Conservation (phyloP, 53 echinoderm and acorn worm genomes). For the Mesocentrotus franciscanus region DNA sequence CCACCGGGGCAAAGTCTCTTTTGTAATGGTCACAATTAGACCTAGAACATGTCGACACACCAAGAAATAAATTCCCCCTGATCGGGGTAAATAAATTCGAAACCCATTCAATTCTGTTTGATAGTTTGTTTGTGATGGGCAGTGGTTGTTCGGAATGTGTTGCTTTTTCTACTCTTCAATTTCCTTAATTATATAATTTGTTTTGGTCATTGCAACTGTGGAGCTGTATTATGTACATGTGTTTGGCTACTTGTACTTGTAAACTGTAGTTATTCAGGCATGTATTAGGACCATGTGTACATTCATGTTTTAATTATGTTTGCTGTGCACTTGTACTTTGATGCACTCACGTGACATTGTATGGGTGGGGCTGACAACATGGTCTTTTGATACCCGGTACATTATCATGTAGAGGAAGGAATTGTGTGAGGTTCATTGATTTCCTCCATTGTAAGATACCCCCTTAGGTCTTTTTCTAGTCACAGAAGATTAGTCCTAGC, state of each 20-base stretch:
- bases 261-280: neutral
- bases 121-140: neutral
- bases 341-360: neutral
- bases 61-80: conserved; percentile 6
- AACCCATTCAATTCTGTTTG: neutral
- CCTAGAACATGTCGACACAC: conserved; percentile 12
- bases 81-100: neutral
- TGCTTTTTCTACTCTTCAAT: neutral
- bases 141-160: neutral
- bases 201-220: no score
- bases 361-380: neutral
- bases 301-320: neutral
- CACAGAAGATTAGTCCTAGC: neutral
- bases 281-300: neutral
- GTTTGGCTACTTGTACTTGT: neutral
- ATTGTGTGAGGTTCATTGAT: neutral
- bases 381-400: neutral
- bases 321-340: neutral
- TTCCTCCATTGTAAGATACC: neutral
- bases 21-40: neutral
- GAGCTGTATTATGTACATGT: neutral
- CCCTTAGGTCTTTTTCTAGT: neutral
- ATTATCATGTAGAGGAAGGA: neutral
- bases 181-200: neutral
- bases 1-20: conserved; percentile 6